phyloP scores from a whole-genome alignment of 2,113 vertebrate genomes.

The Paramormyrops kingsleyae region DNA sequence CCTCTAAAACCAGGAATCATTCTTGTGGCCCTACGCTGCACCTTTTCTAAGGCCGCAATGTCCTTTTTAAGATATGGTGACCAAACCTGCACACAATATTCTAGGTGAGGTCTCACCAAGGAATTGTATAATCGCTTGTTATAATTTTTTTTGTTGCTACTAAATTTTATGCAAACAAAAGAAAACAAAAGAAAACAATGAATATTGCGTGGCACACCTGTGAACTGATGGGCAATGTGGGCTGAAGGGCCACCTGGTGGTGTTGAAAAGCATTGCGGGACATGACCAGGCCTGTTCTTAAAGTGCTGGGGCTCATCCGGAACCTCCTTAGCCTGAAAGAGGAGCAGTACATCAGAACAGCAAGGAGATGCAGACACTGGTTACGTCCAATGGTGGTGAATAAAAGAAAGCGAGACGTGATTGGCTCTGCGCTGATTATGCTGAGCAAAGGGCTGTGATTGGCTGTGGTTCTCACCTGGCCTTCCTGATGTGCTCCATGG shows the following conservation, averaged over 20 bases:
- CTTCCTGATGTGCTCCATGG: slow-evolving; percentile 34
- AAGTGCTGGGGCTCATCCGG: background rate
- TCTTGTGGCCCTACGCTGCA: no score
- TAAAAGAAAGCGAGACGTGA: background rate
- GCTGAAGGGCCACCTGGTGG: background rate
- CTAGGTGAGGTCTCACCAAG: no score
- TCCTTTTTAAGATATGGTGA: no score
- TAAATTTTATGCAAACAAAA: background rate
- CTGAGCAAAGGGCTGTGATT: background rate
- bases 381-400: background rate
- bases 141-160: background rate
- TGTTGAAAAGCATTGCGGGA: background rate
- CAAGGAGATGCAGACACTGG: background rate
- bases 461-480: slow-evolving; percentile 39
- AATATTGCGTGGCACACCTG: background rate
- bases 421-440: background rate
- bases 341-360: background rate
- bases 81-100: no score
- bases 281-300: background rate
- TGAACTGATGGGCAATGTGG: background rate
- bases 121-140: no score
- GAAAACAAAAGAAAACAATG: background rate
- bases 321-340: background rate
- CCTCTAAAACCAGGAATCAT: no score
- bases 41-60: no score